Base-by-base conservation (phyloP, 2,888 invertebrate species). In the Ochropacha duplaris region DNA sequence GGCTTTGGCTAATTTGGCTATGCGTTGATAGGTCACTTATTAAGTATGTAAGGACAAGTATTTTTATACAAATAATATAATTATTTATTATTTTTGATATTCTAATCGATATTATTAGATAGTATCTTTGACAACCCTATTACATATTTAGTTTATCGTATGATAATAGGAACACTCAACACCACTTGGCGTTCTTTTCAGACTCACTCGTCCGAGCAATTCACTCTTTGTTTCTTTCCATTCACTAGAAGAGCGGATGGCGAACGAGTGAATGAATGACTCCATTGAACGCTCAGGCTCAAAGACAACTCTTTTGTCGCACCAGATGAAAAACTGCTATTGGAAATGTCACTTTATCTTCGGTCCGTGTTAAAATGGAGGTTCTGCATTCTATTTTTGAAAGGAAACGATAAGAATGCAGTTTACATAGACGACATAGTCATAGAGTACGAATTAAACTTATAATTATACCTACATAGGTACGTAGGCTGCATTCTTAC, bases 241-340 rank as follows among this genome's bases (percentile, higher is more conserved):
- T 78, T 76, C 74, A 68, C 59, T 63, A 65, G 65, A 65, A 73
- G 68, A 63, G 57, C 59, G 69, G 72, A 66, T 68, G 72, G 78
- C 71, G 76, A 77, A 72, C 67, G 75, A 73, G 68, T 74, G 72
- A 72, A 70, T 64, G 68, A 69, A 59, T 49, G 66, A 59, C 50
- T 62, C 76, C 68, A 77, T 81, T 78, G 78, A 81, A 72, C 19
- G 44, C 1, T n/a, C 19, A 72, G 70, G 69, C 71, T 81, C 78
- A 83, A 79, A 81, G 81, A 81, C 83, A 78, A 81, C 79, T 76
- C 80, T 76, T 84, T 84, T 84, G 83, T 84, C 68, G 66, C 59
- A 51, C 59, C 63, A 66, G 64, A 76, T 74, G 73, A 77, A 77
- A 77, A 74, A 72, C 66, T 62, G 60, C 76, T 72, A 83, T 81